phyloP scores from a whole-genome alignment of 2,113 vertebrate species.

The Odocoileus hemionus region DNA sequence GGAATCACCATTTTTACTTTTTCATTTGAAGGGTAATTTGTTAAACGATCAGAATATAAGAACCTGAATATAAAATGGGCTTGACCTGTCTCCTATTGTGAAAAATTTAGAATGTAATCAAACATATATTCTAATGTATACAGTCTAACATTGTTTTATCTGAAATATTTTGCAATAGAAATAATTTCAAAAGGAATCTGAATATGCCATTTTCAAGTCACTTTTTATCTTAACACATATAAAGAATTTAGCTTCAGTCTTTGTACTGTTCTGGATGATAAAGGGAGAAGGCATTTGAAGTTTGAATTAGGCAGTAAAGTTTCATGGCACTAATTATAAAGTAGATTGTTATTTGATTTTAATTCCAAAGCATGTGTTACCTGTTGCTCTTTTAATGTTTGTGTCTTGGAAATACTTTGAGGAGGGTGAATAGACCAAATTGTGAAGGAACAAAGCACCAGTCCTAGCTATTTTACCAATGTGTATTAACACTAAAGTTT shows the following conservation, averaged over 20 bases:
- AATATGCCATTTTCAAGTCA: neutral
- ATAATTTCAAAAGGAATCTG: neutral
- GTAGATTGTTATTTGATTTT: neutral
- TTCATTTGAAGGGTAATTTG: neutral
- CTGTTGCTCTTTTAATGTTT: neutral
- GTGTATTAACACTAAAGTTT: neutral
- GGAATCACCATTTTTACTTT: neutral
- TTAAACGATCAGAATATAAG: neutral
- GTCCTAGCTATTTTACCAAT: neutral
- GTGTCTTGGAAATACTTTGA: neutral
- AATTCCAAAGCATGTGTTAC: conserved; percentile 42
- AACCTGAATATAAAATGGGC: neutral
- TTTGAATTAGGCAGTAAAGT: neutral
- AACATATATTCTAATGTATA: neutral
- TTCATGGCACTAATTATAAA: neutral
- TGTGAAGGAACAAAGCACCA: neutral
- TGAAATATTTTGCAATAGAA: neutral
- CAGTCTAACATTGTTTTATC: neutral
- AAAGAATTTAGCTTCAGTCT: neutral
- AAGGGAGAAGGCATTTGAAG: neutral
- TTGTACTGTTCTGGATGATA: neutral
- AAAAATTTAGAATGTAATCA: neutral
- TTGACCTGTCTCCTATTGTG: neutral
- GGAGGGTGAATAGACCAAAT: neutral
- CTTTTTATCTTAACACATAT: neutral